Evolutionary conservation across 2,113 vertebrate genomes (phyloP), one percentile per base, ranked within the genome.

Genomic region (Mystacornis crossleyi): DNA sequence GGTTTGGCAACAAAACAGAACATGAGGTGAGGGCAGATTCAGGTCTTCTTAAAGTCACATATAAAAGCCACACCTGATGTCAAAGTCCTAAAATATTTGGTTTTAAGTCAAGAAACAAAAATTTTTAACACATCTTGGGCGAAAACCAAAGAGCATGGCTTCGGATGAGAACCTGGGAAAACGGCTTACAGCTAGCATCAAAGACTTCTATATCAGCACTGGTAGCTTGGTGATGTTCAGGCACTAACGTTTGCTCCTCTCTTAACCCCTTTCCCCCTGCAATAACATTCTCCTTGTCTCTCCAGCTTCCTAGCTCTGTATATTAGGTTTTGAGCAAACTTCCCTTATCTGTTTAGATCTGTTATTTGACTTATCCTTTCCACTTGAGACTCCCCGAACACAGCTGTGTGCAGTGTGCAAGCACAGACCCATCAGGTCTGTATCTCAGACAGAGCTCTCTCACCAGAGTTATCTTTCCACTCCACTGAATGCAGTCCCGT

Each of bases 1-100:
- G 79, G 82, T 81, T 92, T 81, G n/a, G 14, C 53, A 95, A 86
- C 80, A 62, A 94, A 95, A 92, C n/a, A 71, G 86, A 95, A 57
- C 67, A 60, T 55, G 69, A 94, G 43, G 53, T 38, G 19, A 89
- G 53, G 73, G n/a, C 53, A 79, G 77, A 60, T 72, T n/a, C 2
- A 2, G 17, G 57, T 85, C 70, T 20, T 75, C 57, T 19, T 85
- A 13, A 83, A 92, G 91, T 67, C 94, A 81, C 48, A 89, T 38
- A 86, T 19, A 86, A 25, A 58, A 82, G 69, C 10, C 38, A 42
- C 42, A n/a, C 16, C 29, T 4, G 1, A 77, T 58, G 72, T 64
- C 70, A 81, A 95, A 96, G 86, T 96, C 86, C 84, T 94, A 64
- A 90, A 92, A 86, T n/a, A 50, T 82, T 38, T 47, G 12, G 34